Conservation (phyloP, 2,113 vertebrate genomes). For the Hyperoodon ampullatus region DNA sequence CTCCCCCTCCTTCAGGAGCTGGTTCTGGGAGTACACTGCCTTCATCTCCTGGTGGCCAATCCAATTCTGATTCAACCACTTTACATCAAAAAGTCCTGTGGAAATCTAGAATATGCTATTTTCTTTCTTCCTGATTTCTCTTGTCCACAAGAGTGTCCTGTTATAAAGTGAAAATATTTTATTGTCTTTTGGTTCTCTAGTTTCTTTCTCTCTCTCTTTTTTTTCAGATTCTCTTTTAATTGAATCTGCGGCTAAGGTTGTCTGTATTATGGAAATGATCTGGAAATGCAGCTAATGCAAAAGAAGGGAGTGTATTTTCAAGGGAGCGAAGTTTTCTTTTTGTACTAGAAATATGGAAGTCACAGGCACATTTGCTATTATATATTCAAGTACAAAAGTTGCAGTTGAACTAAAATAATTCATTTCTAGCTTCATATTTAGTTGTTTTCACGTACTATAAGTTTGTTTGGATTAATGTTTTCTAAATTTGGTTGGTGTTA, state of each 20-base stretch:
- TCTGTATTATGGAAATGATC: not conserved
- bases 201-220: not conserved
- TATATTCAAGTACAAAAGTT: constrained; percentile 10
- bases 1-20: constrained; percentile 38
- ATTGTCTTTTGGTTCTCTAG: constrained; percentile 5
- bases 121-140: constrained; percentile 39
- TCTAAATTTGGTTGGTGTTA: constrained; percentile 45
- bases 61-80: constrained; percentile 51
- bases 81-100: constrained; percentile 35
- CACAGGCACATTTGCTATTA: not conserved
- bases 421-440: constrained; percentile 31
- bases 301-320: constrained; percentile 50
- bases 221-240: not conserved
- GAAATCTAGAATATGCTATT: constrained; percentile 41
- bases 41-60: not conserved
- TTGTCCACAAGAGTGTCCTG: not conserved
- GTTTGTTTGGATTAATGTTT: constrained; percentile 39
- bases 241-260: constrained; percentile 38
- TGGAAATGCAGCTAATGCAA: constrained; percentile 28
- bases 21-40: constrained; percentile 47
- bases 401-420: constrained; percentile 33
- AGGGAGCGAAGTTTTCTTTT: not conserved
- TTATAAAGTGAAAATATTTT: constrained; percentile 26
- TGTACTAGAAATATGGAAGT: not conserved
- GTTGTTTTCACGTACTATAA: constrained; percentile 11